Base-by-base conservation (phyloP, 1,140 invertebrate species). In the Mizuhopecten yessoensis region DNA sequence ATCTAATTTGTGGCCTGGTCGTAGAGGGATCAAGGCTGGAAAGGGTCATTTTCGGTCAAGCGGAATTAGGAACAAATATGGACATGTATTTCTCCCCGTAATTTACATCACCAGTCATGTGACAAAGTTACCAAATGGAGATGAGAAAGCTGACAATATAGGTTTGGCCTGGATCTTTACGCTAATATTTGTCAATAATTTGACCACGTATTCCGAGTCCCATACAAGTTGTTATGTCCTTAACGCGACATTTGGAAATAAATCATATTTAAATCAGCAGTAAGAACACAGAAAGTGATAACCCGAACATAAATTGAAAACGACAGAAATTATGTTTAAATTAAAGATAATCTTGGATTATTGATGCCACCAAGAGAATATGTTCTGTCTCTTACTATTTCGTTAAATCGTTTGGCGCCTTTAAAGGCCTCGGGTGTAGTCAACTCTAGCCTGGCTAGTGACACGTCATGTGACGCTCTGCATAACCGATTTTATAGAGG, bases 1-100 rank as follows among this genome's bases (percentile, higher is more conserved):
- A 75, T 75, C 20, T 75, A 75, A 75, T 75, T 75, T 75, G 57
- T 75, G 57, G 57, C 57, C 57, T 75, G 57, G 57, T 75, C 57
- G n/a, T 75, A 75, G 45, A 75, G n/a, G 57, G 57, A 75, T 75
- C 57, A 75, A 75, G 57, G 57, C 9, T 75, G n/a, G n/a, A 11
- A 29, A 5, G 23, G 57, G 57, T 75, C 57, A 75, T 75, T 75
- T 75, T 75, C 57, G 57, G 57, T 75, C 57, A 75, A 29, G 57
- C 57, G 57, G n/a, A 29, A 75, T 75, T 29, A 17, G 23, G 23
- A n/a, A n/a, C n/a, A 75, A 75, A 75, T 75, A 75, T 75, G 57
- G 57, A 75, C 57, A 75, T 17, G 57, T 75, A 75, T 29, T 29
- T 49, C 45, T 17, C n/a, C 17, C n/a, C 0, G 17, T 75, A 29